Base-by-base conservation (phyloP, 2,113 vertebrate genomes). In the Dolichallabes microphthalmus region DNA sequence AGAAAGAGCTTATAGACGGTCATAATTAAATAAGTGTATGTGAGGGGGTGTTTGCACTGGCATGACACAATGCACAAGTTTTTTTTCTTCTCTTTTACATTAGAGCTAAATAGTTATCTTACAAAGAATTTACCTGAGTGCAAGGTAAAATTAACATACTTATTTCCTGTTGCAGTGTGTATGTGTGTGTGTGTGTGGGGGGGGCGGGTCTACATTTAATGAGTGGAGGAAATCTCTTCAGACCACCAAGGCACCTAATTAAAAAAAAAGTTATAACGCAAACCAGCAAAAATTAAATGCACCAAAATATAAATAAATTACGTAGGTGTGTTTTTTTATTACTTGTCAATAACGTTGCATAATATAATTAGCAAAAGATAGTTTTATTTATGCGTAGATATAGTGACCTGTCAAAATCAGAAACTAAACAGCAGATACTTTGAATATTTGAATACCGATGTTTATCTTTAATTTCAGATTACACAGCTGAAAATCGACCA, bases 401-500 rank as follows among this genome's bases (percentile, higher is more conserved):
- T 80, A 39, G 0, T 45, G 3, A 4, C 52, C 10, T n/a, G 74
- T 27, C 8, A 32, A 11, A 77, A 32, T 27, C 27, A 57, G 11
- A 10, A 39, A 3, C 19, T 60, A 1, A 79, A 78, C 4, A 55
- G 13, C 4, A 55, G 13, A 35, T 78, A 20, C 11, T 32, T 22
- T 20, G 8, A 57, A 35, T 32, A 35, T 32, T 35, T 78, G 4
- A 20, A 6, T 82, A 12, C 0, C 52, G 61, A 27, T 30, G 66
- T 79, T 58, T 80, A 2, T 45, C 1, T 88, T 88, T 66, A 63
- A 84, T 93, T 92, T 85, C 92, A 99, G 98, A 99, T 99, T 92
- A 99, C 98, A 2, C 98, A 99, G 89, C 94, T 99, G 94, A 99
- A 99, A 96, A 99, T 99, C 82, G 98, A 99, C 93, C 97, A 99